Evolutionary conservation across 2,888 invertebrate genomes (phyloP).

Genomic region (Philaethria dido): DNA sequence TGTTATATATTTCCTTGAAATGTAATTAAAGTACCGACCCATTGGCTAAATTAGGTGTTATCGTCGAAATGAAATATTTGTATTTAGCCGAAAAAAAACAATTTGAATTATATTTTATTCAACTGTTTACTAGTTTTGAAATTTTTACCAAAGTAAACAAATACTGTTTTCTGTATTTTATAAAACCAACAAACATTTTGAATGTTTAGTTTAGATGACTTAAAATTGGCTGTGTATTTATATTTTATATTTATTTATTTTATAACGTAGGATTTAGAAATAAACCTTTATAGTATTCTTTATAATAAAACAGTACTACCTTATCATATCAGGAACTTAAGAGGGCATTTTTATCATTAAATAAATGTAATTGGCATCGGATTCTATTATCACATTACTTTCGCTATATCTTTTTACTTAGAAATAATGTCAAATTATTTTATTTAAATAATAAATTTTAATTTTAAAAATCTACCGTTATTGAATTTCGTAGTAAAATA

Average conservation of each 20-base stretch:
- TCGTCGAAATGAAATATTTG: neutral
- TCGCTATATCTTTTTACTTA: too few species aligned
- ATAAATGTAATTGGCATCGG: neutral
- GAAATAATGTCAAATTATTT: too few species aligned
- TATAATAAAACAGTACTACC: neutral
- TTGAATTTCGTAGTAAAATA: neutral
- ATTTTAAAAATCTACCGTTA: neutral
- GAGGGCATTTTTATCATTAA: neutral
- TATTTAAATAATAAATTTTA: neutral
- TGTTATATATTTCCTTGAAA: neutral
- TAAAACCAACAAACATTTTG: neutral
- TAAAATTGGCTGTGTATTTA: slow-evolving; percentile 7
- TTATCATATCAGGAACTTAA: neutral
- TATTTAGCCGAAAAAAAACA: too few species aligned
- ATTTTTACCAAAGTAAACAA: neutral
- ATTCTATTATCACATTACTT: neutral
- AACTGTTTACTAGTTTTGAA: neutral
- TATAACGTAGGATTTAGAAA: neutral
- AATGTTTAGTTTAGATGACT: neutral
- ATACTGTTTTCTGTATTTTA: neutral
- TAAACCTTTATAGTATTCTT: neutral
- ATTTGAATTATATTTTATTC: neutral
- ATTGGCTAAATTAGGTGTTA: neutral
- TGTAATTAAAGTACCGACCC: neutral
- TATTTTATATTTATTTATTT: neutral